Percentiles rank a stretch among this genome's conserved stretches.
Evolutionary conservation across 2,888 invertebrate genomes (phyloP).

Genomic region (Emmelina monodactyla): DNA sequence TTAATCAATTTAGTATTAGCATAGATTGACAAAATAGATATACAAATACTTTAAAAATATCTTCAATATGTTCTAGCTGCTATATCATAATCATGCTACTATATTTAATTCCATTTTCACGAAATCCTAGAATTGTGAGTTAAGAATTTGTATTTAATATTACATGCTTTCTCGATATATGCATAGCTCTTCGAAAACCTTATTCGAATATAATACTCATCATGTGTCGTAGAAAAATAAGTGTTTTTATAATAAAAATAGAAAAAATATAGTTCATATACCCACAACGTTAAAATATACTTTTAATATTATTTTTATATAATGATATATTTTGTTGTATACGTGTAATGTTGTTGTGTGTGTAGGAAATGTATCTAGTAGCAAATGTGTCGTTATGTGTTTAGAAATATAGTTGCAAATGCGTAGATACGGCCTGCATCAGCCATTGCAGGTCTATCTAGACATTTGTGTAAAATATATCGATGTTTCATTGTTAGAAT

Average conservation of each 20-base stretch:
- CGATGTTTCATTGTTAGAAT: slow-evolving; percentile 26
- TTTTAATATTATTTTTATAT: slow-evolving; percentile 13
- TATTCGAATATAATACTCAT: too few relatives aligned
- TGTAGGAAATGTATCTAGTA: slow-evolving; percentile 17
- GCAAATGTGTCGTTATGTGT: slow-evolving; percentile 17
- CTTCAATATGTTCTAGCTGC: too few relatives aligned
- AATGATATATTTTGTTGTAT: slow-evolving; percentile 17
- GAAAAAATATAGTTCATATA: slow-evolving; percentile 48
- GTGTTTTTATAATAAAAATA: slow-evolving; percentile 52
- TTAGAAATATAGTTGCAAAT: slow-evolving; percentile 32
- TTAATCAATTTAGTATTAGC: too few relatives aligned
- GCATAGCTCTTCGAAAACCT: too few relatives aligned
- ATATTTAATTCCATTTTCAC: too few relatives aligned
- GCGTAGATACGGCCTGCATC: slow-evolving; percentile 39
- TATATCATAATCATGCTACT: too few relatives aligned
- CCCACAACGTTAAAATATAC: slow-evolving; percentile 34
- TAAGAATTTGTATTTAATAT: too few relatives aligned
- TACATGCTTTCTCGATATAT: too few relatives aligned
- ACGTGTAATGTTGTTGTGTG: slow-evolving; percentile 6
- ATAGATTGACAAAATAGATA: too few relatives aligned
- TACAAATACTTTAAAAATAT: too few relatives aligned
- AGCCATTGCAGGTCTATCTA: slow-evolving; percentile 54
- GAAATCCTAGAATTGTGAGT: too few relatives aligned
- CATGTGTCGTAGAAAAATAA: slow-evolving; percentile 20
- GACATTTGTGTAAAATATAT: slow-evolving; percentile 33